A percentile compares a stretch with the other conserved stretches of the same genome.
Conservation (phyloP, 2,113 vertebrate genomes). For the Cyanoramphus novaezelandiae region DNA sequence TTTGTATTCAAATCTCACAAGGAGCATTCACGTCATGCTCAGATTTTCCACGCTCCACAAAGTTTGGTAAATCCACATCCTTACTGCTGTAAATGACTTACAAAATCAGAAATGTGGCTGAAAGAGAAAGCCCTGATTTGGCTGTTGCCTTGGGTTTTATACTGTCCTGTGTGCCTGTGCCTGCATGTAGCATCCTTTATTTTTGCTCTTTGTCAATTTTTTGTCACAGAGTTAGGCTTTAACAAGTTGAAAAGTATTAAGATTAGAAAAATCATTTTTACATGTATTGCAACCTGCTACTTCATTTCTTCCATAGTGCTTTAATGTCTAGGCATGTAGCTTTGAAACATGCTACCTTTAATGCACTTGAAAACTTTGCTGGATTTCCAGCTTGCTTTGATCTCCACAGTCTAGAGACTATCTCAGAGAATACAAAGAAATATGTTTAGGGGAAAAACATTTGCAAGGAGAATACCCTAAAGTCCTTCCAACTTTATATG, state of each 20-base stretch:
- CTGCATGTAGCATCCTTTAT: not conserved
- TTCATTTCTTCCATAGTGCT: constrained; percentile 17
- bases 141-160: not conserved
- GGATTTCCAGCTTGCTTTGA: constrained; percentile 51
- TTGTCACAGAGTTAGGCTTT: not conserved
- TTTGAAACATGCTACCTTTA: not conserved
- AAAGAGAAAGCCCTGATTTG: not conserved
- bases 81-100: not conserved
- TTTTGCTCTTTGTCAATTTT: not conserved
- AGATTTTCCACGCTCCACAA: not conserved
- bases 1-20: not conserved
- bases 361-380: constrained; percentile 22
- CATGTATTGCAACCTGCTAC: constrained; percentile 19
- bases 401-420: constrained; percentile 3
- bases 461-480: constrained; percentile 25
- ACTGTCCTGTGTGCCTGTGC: not conserved
- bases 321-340: constrained; percentile 15
- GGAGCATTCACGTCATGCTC: not conserved
- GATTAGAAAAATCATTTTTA: constrained; percentile 30
- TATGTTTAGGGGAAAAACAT: not conserved
- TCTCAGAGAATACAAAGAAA: constrained; percentile 30
- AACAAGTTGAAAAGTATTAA: not conserved
- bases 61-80: not conserved
- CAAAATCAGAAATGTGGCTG: not conserved
- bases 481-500: constrained; percentile 8